phyloP scores from a whole-genome alignment of 2,797 vertebrate species.

The Spondyliosoma cantharus region DNA sequence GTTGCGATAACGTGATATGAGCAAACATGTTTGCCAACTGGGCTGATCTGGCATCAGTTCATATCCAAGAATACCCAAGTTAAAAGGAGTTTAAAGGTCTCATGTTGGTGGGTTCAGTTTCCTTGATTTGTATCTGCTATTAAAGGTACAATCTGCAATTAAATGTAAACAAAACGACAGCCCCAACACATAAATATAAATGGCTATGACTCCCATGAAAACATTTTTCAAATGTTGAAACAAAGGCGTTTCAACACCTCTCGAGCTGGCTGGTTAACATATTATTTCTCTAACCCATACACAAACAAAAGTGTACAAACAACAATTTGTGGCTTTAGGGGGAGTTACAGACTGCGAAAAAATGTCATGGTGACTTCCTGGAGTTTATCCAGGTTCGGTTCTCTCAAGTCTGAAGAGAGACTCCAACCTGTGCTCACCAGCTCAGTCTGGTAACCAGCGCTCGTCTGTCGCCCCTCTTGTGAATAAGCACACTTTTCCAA shows the following conservation, averaged over 20 bases:
- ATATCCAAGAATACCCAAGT: neutral
- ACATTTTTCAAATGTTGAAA: neutral
- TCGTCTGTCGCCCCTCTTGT: neutral
- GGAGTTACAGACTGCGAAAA: neutral
- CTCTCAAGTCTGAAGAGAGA: neutral
- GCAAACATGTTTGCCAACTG: neutral
- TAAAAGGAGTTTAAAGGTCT: neutral
- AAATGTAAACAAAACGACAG: neutral
- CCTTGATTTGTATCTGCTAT: neutral
- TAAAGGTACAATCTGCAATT: neutral
- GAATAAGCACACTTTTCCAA: neutral
- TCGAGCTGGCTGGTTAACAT: neutral
- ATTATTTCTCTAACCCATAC: neutral
- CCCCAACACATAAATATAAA: neutral
- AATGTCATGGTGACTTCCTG: constrained; percentile 1
- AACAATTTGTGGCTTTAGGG: constrained; percentile 7
- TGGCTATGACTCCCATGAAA: neutral
- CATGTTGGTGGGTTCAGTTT: neutral
- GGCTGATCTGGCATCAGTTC: neutral
- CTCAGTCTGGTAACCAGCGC: no score
- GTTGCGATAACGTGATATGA: neutral
- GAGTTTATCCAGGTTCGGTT: neutral
- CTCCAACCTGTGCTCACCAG: neutral
- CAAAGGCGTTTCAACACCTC: neutral
- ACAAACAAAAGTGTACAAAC: constrained; percentile 18